A percentile compares a stretch with the other conserved stretches of the same genome.
These are phyloP conservation scores for Bos taurus DNA, from an alignment of 2,113 vertebrate genomes.

Conservation along the genomic window ARS-UCD2.0 NC_037357.1:107445501-107446000, in stretches of 20 bases:
- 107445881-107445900: no score
- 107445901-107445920: no score
- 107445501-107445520: not conserved
- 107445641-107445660: not conserved
- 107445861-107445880: no score
- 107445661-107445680: not conserved
- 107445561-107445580: accelerated
- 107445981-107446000: not conserved
- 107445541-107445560: not conserved
- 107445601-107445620: not conserved
- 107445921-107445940: no score
- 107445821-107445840: no score
- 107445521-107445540: not conserved
- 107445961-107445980: no score
- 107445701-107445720: not conserved
- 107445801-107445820: no score
- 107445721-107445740: not conserved
- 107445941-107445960: no score
- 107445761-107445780: not conserved
- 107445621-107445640: not conserved
- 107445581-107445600: not conserved
- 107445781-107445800: not conserved
- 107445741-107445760: not conserved
- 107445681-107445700: not conserved
- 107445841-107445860: no score